Evolutionary conservation across 2,113 vertebrate species (phyloP), one percentile per base, ranked within the genome.

Genomic region (Malurus melanocephalus): DNA sequence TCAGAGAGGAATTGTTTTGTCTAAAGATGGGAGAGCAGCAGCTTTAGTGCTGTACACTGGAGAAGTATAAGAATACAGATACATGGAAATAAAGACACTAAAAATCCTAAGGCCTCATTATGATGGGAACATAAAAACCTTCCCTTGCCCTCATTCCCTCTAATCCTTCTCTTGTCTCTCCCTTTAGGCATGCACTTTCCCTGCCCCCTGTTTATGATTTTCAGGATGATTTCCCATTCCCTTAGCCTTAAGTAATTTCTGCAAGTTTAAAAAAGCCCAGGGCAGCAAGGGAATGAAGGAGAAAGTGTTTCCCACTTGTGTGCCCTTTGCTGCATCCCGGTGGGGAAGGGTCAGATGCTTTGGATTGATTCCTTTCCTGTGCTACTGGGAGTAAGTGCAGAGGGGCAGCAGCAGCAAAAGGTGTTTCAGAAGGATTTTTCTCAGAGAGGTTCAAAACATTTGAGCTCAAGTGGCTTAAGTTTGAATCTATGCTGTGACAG

Each of bases 131-230:
- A 2, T 5, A 30, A n/a, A 52, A 69, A 18, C 23, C 26, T 77
- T 10, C 18, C 45, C 46, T 28, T 59, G 24, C 27, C 40, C 21
- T 71, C 72, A 26, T 27, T 68, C 46, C 24, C 45, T 40, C 19
- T 14, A n/a, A 20, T 76, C 10, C 1, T 82, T 81, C 45, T 59
- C 40, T 17, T 0, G 42, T 43, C 10, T 49, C 15, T 59, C 23
- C 40, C 51, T 30, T 40, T 13, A 7, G 11, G 8, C 0, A 0
- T 46, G 32, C 11, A 2, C n/a, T 35, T 4, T 12, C 10, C 23
- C 19, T 27, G 6, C 7, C 22, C 24, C 26, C 33, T 6, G 2
- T 20, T 81, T 27, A 1, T 21, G 3, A 79, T 62, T 84, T 79
- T 72, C 80, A 28, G 59, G 59, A 67, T 78, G 62, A 27, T 92